Conservation (phyloP, 2,113 vertebrate genomes). For the Cichladusa arquata region DNA sequence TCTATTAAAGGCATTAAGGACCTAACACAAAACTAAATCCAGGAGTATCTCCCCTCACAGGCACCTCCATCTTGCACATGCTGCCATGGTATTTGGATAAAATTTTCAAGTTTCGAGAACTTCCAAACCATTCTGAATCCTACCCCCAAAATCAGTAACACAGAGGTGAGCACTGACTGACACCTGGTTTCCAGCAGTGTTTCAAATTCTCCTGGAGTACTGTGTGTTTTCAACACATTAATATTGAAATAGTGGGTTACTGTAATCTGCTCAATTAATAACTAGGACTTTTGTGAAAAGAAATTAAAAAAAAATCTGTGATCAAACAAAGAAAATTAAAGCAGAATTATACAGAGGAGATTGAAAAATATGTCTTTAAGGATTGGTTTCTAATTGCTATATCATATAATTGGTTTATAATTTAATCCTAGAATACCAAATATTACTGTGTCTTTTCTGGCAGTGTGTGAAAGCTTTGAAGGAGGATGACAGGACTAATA, state of each 20-base stretch:
- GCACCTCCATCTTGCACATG: background rate
- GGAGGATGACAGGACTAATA: background rate
- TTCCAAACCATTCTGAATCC: background rate
- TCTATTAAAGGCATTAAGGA: background rate
- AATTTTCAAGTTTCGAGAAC: background rate
- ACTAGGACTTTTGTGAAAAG: background rate
- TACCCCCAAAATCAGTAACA: rapidly evolving
- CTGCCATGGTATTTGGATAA: background rate
- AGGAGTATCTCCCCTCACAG: background rate
- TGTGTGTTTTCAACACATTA: rapidly evolving
- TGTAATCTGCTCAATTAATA: background rate
- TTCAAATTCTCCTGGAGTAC: rapidly evolving
- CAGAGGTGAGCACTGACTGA: background rate
- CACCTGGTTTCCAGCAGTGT: background rate
- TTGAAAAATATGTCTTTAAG: background rate
- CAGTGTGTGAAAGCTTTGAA: background rate
- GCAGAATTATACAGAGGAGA: background rate
- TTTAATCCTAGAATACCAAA: background rate
- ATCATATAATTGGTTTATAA: background rate
- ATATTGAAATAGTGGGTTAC: background rate
- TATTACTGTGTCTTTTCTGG: background rate
- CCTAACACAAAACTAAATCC: background rate
- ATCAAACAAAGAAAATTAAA: background rate
- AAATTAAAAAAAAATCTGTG: background rate
- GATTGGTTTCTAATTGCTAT: background rate